Evolutionary conservation across 2,888 invertebrate species (phyloP).

Genomic region (Drosophila ezoana): DNA sequence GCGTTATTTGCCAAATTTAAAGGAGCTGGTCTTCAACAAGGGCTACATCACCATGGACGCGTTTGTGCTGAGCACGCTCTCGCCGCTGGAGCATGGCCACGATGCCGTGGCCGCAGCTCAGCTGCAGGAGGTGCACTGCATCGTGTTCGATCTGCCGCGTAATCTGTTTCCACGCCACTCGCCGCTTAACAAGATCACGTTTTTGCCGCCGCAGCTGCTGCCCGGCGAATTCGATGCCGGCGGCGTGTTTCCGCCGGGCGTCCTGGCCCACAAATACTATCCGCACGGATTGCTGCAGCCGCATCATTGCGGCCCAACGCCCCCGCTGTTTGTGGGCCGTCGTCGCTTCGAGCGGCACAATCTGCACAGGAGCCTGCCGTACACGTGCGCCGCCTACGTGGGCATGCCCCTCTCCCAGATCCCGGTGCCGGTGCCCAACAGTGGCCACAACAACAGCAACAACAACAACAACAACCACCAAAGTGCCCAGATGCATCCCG

Average conservation of each 20-base stretch:
- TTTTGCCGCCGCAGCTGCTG: slow-evolving; percentile 24
- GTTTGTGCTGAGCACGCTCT: slow-evolving; percentile 12
- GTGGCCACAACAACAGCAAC: not conserved
- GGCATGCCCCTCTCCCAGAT: not conserved
- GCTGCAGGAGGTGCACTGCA: not conserved
- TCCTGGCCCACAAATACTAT: slow-evolving; percentile 32
- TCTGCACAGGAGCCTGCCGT: not conserved
- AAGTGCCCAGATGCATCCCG: not conserved
- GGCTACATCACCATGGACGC: not conserved
- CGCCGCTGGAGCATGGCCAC: slow-evolving; percentile 4
- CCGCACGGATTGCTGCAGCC: slow-evolving; percentile 17
- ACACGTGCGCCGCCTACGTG: not conserved
- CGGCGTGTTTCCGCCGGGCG: slow-evolving; percentile 32
- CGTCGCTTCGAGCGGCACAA: not conserved
- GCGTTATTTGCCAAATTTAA: slow-evolving; percentile 34
- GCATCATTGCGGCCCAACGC: slow-evolving; percentile 29
- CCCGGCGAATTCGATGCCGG: slow-evolving; percentile 29
- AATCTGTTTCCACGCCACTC: slow-evolving; percentile 23
- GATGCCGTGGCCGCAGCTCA: slow-evolving; percentile 10
- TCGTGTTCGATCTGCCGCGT: slow-evolving; percentile 25
- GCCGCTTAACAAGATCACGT: slow-evolving; percentile 24
- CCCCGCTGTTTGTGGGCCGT: slow-evolving; percentile 42
- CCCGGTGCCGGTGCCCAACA: not conserved
- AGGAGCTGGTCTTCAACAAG: not conserved
- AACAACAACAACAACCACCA: too few species aligned